Evolutionary conservation across 2,888 invertebrate species (phyloP), one percentile per base, ranked within the genome.

Genomic region (Caenorhabditis drosophilae): DNA sequence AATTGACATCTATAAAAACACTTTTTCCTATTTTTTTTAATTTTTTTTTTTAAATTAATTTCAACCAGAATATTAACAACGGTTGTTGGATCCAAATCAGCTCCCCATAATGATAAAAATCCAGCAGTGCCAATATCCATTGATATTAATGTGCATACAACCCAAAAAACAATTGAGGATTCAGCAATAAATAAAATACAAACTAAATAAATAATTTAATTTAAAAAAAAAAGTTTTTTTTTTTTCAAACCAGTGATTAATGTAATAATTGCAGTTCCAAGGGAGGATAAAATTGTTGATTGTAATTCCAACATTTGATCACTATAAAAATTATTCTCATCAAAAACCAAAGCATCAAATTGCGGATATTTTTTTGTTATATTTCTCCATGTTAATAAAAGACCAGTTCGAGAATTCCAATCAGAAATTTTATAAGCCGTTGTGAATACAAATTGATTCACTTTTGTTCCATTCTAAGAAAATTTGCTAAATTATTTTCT

Each of bases 1-100:
- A 47, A 83, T 81, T 22, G 77, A 76, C 83, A 83, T 83, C 76
- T 80, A 48, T 46, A 6, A 35, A 26, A 42, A n/a, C 15, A 15
- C 53, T n/a, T n/a, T n/a, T n/a, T n/a, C n/a, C n/a, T n/a, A n/a
- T n/a, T n/a, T n/a, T n/a, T n/a, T n/a, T n/a, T n/a, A n/a, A n/a
- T n/a, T n/a, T n/a, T n/a, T n/a, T n/a, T n/a, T n/a, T n/a, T n/a
- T n/a, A n/a, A n/a, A n/a, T n/a, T n/a, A n/a, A n/a, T n/a, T n/a
- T n/a, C n/a, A n/a, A 80, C 80, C 67, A 83, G 63, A 57, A 83
- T 83, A 61, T 83, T 83, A 34, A 83, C 81, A 9, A 83, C 81
- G 18, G 81, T 79, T 2, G 79, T 78, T n/a, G 81, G 81, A 47
- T 78, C 79, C n/a, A 81, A 62, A 36, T 83, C 83, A 15, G 81